Conservation (phyloP, 2,113 vertebrate species). For the Plestiodon gilberti region DNA sequence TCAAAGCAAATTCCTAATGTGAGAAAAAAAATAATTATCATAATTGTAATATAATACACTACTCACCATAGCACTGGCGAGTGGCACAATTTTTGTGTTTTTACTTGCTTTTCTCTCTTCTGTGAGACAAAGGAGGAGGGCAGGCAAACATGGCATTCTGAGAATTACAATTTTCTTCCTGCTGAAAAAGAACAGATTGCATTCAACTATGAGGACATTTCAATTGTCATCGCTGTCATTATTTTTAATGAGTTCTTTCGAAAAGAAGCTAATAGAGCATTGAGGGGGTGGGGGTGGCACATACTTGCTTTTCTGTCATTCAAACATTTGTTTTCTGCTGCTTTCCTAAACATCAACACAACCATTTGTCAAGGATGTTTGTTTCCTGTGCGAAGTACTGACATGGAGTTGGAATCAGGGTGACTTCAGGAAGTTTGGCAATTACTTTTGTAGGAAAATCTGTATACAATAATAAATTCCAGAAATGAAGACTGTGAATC, state of each 20-base stretch:
- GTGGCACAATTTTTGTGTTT: not conserved
- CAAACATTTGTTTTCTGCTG: slow-evolving; percentile 8
- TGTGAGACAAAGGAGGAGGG: not conserved
- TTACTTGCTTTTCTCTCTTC: not conserved
- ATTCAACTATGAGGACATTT: slow-evolving; percentile 17
- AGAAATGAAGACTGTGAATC: not conserved
- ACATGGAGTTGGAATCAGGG: not conserved
- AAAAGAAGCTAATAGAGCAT: slow-evolving; percentile 28
- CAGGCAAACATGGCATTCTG: not conserved
- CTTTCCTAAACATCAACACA: not conserved
- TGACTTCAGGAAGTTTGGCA: not conserved
- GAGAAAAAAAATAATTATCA: not conserved
- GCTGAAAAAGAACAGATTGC: slow-evolving; percentile 13
- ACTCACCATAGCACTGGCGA: not conserved
- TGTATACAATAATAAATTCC: not conserved
- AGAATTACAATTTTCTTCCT: slow-evolving; percentile 1
- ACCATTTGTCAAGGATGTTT: not conserved
- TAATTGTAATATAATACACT: not conserved
- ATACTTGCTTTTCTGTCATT: not conserved
- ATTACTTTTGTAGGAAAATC: not conserved
- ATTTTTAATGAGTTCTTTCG: slow-evolving; percentile 1
- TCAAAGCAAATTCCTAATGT: not conserved
- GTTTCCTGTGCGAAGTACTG: not conserved
- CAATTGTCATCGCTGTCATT: slow-evolving; percentile 5
- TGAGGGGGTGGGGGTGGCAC: not conserved